These are phyloP conservation scores for Ictidomys tridecemlineatus DNA, from an alignment of 2,113 vertebrate species.

Conservation along the genomic window DNA sequence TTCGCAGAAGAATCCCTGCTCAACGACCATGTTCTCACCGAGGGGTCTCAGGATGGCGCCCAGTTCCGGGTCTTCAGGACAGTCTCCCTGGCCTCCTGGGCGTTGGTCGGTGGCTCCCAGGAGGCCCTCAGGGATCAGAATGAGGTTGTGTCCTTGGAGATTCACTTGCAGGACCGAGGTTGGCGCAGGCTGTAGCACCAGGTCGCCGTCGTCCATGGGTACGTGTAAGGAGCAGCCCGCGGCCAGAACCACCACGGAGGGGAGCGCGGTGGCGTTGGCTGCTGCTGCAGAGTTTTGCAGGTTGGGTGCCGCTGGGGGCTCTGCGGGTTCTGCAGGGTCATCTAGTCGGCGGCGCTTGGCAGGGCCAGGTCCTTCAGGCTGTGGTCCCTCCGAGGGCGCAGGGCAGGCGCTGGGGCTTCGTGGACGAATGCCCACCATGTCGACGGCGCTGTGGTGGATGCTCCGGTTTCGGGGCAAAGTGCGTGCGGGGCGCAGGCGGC, in stretches of 20 bases:
- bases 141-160: neutral
- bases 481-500: no score
- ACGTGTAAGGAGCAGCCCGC: neutral
- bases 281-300: rapidly evolving
- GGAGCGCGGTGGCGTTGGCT: no score
- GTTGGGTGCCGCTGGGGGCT: rapidly evolving
- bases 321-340: neutral
- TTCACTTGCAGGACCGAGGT: constrained; percentile 7
- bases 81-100: no score
- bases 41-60: neutral
- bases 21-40: neutral
- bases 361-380: neutral
- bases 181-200: constrained; percentile 37
- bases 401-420: constrained; percentile 8
- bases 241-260: neutral
- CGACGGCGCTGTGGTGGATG: neutral
- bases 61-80: neutral
- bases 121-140: constrained; percentile 41
- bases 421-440: neutral
- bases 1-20: neutral
- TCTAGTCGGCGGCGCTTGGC: constrained; percentile 45
- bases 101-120: neutral
- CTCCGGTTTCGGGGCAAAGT: neutral
- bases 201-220: neutral
- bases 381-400: neutral